Evolutionary conservation across 1,140 invertebrate species (phyloP).

Genomic region (Latrodectus geometricus): DNA sequence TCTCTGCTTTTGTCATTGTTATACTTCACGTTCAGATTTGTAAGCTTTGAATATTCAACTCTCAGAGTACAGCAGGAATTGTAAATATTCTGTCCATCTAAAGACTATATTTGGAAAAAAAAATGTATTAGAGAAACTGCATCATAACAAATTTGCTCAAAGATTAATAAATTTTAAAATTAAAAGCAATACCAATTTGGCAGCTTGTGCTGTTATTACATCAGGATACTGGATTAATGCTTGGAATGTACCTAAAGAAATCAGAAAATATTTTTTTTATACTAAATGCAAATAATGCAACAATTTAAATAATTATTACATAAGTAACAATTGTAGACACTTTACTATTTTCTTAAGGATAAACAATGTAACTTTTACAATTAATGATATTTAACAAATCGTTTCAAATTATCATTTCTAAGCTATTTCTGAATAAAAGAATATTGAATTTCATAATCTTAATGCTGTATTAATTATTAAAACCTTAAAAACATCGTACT

Average conservation of each 20-base stretch:
- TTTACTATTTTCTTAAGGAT: too few species aligned
- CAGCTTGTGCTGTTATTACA: constrained; percentile 93
- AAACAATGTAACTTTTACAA: too few species aligned
- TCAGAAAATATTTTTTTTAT: neutral
- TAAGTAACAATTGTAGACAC: too few species aligned
- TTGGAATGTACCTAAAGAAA: constrained; percentile 93
- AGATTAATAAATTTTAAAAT: neutral
- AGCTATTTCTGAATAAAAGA: too few species aligned
- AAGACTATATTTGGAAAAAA: constrained; percentile 76
- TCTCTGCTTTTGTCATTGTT: constrained; percentile 99
- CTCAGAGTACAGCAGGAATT: constrained; percentile 98
- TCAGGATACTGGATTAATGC: constrained; percentile 98
- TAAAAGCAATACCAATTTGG: constrained; percentile 82
- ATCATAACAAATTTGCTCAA: neutral
- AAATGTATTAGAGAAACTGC: neutral
- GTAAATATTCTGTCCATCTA: constrained; percentile 99
- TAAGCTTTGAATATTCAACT: constrained; percentile 99
- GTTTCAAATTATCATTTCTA: too few species aligned
- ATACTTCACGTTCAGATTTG: constrained; percentile 97
- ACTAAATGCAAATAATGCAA: neutral
- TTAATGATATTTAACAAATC: too few species aligned
- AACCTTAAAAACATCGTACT: too few species aligned
- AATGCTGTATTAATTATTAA: too few species aligned
- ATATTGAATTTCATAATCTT: too few species aligned
- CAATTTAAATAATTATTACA: neutral